Evolutionary conservation across 1,140 invertebrate species (phyloP).

Genomic region (Popillia japonica): DNA sequence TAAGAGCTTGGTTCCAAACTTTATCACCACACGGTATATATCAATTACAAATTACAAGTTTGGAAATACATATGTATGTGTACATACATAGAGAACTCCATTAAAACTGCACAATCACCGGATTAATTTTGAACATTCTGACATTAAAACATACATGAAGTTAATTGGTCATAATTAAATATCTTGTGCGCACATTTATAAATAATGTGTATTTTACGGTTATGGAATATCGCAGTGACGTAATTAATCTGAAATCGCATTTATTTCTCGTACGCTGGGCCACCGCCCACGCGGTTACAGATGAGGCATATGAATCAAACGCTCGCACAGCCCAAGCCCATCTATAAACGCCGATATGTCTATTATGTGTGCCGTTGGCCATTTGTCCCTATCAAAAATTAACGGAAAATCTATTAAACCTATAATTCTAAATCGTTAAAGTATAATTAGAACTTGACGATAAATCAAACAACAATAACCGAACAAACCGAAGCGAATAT

Average conservation of each 20-base stretch:
- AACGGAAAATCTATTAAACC: constrained; percentile 32
- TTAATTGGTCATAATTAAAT: too few relatives aligned
- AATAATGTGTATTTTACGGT: neutral
- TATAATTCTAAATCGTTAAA: constrained; percentile 34
- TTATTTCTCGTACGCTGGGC: neutral
- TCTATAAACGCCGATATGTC: constrained; percentile 28
- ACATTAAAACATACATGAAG: too few relatives aligned
- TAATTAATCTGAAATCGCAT: constrained; percentile 13
- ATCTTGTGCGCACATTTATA: too few relatives aligned
- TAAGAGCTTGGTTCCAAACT: too few relatives aligned
- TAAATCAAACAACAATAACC: constrained; percentile 33
- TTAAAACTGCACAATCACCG: too few relatives aligned
- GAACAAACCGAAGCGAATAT: neutral
- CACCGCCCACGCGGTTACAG: neutral
- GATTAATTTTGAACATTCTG: too few relatives aligned
- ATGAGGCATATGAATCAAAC: constrained; percentile 26
- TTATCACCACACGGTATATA: too few relatives aligned
- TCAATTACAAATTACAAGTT: too few relatives aligned
- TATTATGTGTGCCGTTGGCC: constrained; percentile 14
- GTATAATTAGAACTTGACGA: constrained; percentile 29
- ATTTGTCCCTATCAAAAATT: constrained; percentile 28
- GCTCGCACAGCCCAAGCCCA: neutral
- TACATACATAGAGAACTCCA: too few relatives aligned
- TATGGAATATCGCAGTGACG: neutral
- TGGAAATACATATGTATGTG: too few relatives aligned